Percentiles rank a stretch among this genome's conserved stretches.
phyloP scores from a whole-genome alignment of 2,113 vertebrate species.

The Barbus barbus region DNA sequence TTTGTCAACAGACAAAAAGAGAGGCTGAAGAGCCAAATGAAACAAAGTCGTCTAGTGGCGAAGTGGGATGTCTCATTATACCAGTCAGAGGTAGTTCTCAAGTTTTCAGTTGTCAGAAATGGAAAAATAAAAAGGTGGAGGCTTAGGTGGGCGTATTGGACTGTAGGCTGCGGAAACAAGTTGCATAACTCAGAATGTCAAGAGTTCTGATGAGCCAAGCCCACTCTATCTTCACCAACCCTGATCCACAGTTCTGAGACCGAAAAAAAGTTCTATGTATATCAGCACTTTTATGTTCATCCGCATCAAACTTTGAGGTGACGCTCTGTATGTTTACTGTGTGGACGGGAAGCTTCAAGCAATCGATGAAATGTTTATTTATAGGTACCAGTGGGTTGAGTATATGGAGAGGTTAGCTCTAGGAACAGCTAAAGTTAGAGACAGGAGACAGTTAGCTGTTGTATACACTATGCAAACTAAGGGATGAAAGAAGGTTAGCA shows the following conservation, averaged over 20 bases:
- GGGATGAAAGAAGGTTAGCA: not conserved
- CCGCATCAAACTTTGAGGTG: constrained; percentile 44
- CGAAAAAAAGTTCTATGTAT: constrained; percentile 64
- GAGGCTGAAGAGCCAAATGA: not conserved
- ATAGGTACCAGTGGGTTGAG: constrained; percentile 44
- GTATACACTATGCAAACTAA: not conserved
- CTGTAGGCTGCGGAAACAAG: constrained; percentile 65
- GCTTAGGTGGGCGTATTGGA: constrained; percentile 70
- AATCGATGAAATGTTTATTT: constrained; percentile 53
- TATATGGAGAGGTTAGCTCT: constrained; percentile 15
- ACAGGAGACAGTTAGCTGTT: constrained; percentile 1
- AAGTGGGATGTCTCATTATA: not conserved
- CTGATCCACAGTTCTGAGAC: constrained; percentile 38
- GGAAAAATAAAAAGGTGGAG: constrained; percentile 61
- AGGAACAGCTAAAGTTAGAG: constrained; percentile 18
- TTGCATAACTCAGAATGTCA: constrained; percentile 76
- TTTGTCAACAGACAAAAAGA: not conserved
- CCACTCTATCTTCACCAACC: not conserved
- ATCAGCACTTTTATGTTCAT: constrained; percentile 52
- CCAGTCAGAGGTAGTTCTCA: not conserved
- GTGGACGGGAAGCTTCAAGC: constrained; percentile 57
- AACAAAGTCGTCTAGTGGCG: not conserved
- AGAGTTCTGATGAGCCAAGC: constrained; percentile 64
- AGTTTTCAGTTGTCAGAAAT: not conserved
- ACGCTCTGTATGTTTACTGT: constrained; percentile 44